These are phyloP conservation scores for Xanthia togata DNA, from an alignment of 2,888 invertebrate species.

Conservation along the genomic window DNA sequence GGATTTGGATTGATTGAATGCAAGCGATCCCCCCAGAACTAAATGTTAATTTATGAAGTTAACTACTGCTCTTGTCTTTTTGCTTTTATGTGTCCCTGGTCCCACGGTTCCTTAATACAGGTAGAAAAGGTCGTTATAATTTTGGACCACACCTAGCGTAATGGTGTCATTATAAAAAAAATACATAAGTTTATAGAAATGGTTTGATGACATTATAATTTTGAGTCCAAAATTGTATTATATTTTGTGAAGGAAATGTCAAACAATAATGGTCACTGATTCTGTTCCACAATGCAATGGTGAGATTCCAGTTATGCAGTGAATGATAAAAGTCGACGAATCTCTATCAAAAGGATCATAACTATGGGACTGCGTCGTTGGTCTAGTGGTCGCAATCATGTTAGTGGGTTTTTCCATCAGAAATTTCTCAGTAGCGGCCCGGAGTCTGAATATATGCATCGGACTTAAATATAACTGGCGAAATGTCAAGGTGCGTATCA, in stretches of 20 bases:
- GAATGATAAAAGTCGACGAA: too few species aligned
- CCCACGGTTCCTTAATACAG: slow-evolving; percentile 42
- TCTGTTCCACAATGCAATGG: too few species aligned
- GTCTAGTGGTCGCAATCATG: too few species aligned
- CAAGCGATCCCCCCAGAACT: neutral
- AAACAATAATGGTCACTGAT: slow-evolving; percentile 6
- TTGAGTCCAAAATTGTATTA: neutral
- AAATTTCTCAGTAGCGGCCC: too few species aligned
- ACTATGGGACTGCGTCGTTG: too few species aligned
- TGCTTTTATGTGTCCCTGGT: slow-evolving; percentile 49
- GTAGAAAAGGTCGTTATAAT: slow-evolving; percentile 35
- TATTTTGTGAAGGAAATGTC: neutral
- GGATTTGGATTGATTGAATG: slow-evolving; percentile 3
- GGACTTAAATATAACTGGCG: too few species aligned
- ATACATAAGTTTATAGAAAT: slow-evolving; percentile 19
- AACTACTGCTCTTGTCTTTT: slow-evolving; percentile 22
- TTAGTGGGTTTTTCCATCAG: too few species aligned
- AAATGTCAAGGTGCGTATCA: too few species aligned
- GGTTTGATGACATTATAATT: slow-evolving; percentile 43
- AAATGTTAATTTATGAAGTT: slow-evolving; percentile 11
- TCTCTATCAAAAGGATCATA: too few species aligned
- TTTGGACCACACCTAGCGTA: slow-evolving; percentile 41
- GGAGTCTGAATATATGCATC: too few species aligned
- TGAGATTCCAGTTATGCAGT: too few species aligned
- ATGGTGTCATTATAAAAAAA: slow-evolving; percentile 45